Percentiles rank a stretch among this genome's conserved stretches.
phyloP scores from a whole-genome alignment of 2,797 vertebrate genomes.

The Cirrhinus molitorella region DNA sequence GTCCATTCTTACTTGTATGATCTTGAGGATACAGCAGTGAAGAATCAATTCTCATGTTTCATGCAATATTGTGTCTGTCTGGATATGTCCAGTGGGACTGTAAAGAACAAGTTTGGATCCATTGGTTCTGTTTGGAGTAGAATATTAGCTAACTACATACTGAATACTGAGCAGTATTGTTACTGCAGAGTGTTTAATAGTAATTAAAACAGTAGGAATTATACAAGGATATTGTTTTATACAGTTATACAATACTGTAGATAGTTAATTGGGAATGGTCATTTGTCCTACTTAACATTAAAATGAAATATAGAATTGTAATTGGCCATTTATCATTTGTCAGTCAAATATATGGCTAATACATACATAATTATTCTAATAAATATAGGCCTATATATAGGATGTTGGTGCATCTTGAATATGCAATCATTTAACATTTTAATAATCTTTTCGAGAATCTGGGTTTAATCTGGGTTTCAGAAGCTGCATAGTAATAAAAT shows the following conservation, averaged over 20 bases:
- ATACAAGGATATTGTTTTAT: not conserved
- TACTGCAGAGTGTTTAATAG: not conserved
- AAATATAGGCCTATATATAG: too few species aligned
- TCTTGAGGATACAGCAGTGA: not conserved
- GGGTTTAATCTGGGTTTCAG: too few species aligned
- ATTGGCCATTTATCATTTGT: not conserved
- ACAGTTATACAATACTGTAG: not conserved
- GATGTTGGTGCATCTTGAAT: too few species aligned
- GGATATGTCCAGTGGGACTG: conserved; percentile 4
- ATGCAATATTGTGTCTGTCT: not conserved
- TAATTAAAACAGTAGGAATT: not conserved
- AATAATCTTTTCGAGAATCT: too few species aligned
- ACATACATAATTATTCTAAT: too few species aligned
- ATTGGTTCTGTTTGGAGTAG: not conserved
- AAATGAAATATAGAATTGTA: not conserved
- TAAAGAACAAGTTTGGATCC: not conserved
- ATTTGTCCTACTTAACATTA: not conserved
- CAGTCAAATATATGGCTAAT: not conserved
- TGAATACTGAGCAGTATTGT: not conserved
- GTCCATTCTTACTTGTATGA: conserved; percentile 3
- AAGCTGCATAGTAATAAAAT: too few species aligned
- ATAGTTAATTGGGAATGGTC: not conserved
- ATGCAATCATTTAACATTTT: too few species aligned
- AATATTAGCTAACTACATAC: conserved; percentile 6
- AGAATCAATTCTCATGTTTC: conserved; percentile 14